Evolutionary conservation across 2,888 invertebrate genomes (phyloP), one percentile per base, ranked within the genome.

Genomic region (Fragum sueziense): DNA sequence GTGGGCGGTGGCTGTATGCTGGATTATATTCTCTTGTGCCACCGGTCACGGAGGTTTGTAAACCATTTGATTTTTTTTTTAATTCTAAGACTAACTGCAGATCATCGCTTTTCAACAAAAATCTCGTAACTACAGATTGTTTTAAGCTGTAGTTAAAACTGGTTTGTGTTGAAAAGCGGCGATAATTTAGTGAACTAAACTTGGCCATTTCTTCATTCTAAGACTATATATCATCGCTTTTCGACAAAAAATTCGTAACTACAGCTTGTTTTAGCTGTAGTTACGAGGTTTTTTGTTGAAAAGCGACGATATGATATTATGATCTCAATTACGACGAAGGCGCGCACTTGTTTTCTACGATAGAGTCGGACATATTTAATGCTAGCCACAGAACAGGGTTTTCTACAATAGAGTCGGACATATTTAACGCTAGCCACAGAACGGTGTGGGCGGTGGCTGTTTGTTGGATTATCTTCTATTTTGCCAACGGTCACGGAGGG

Each of bases 21-120:
- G 95, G 95, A 92, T 95, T 9, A 93, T 95, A 62, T 94, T 94
- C 86, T 93, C 94, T 54, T 94, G 94, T 83, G 90, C 92, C n/a
- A 91, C 93, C 65, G 94, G 94, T 31, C 91, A 94, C 86, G 95
- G 94, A 90, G 93, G 92, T 93, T 84, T 17, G 27, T 41, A 27
- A 22, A 3, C 20, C 54, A 17, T 54, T 25, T 11, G n/a, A 4
- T 54, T 1, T 54, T 22, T n/a, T 22, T 54, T 61, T 61, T 29
- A 20, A 20, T 7, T 20, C 14, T n/a, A 33, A 62, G 1, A 9
- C 34, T n/a, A n/a, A 33, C 33, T 62, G n/a, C n/a, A n/a, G n/a
- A n/a, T n/a, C n/a, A n/a, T n/a, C n/a, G n/a, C n/a, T n/a, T n/a
- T n/a, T n/a, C n/a, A n/a, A n/a, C n/a, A n/a, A n/a, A n/a, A n/a